phyloP scores from a whole-genome alignment of 2,888 invertebrate genomes.

The Sympetrum striolatum region DNA sequence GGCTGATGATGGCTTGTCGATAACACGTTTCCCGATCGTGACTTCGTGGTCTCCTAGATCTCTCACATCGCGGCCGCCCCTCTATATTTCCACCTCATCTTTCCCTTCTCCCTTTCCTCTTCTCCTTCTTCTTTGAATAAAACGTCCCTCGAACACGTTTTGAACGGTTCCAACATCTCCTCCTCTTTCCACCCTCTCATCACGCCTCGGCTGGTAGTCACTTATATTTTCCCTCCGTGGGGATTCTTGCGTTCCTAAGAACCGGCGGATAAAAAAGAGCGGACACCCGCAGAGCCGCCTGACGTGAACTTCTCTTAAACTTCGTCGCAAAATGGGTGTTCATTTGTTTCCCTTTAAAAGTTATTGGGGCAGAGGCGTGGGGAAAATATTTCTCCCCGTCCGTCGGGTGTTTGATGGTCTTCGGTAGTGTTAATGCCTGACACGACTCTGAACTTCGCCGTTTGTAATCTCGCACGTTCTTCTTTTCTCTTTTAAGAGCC shows the following conservation, averaged over 20 bases:
- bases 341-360: constrained; percentile 17
- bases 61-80: not conserved
- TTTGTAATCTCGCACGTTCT: not conserved
- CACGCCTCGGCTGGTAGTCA: not conserved
- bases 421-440: not conserved
- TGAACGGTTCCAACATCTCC: not conserved
- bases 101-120: not conserved
- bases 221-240: constrained; percentile 8
- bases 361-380: not conserved
- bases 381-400: not conserved
- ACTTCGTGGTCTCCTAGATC: constrained; percentile 32
- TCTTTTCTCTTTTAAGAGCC: not conserved
- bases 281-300: constrained; percentile 1
- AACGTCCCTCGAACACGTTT: too few species aligned
- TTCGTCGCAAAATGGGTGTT: constrained; percentile 15
- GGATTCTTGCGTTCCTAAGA: not conserved
- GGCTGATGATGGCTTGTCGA: constrained; percentile 37
- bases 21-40: constrained; percentile 18
- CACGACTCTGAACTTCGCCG: not conserved
- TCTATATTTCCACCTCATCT: not conserved
- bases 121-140: not conserved
- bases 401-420: not conserved
- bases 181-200: not conserved
- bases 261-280: constrained; percentile 18
- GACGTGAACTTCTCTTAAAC: constrained; percentile 1